phyloP scores from a whole-genome alignment of 2,888 invertebrate species.

The Idaea aversata region DNA sequence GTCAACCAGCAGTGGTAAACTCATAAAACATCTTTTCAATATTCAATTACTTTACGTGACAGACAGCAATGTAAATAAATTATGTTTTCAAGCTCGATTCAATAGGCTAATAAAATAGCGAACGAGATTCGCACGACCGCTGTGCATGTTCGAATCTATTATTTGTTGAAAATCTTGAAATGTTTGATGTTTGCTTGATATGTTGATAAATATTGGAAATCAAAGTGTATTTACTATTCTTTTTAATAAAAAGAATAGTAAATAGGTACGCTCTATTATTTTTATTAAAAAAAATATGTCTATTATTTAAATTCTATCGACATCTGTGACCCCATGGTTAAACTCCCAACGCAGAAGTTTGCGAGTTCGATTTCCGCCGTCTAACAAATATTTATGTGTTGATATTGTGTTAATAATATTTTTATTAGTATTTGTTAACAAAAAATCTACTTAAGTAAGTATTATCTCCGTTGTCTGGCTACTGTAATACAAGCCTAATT shows the following conservation, averaged over 20 bases:
- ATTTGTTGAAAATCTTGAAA: not conserved
- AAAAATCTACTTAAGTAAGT: no score
- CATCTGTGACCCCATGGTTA: no score
- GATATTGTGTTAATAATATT: no score
- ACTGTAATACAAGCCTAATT: no score
- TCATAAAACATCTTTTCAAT: not conserved
- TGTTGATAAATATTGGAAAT: not conserved
- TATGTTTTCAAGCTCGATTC: not conserved
- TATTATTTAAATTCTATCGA: not conserved
- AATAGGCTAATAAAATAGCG: not conserved
- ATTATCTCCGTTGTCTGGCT: no score
- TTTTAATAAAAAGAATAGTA: not conserved
- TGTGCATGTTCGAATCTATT: not conserved
- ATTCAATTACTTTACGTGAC: constrained; percentile 1
- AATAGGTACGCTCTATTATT: no score
- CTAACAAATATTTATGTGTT: no score
- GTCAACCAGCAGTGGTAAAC: not conserved
- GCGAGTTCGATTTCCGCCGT: no score
- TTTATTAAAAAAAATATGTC: not conserved
- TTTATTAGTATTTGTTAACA: no score
- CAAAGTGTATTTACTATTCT: not conserved
- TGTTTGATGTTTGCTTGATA: not conserved
- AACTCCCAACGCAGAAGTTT: no score
- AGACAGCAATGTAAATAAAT: not conserved
- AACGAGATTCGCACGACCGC: not conserved